A percentile compares a stretch with the other conserved stretches of the same genome.
phyloP scores from a whole-genome alignment of 2,888 invertebrate genomes.

The Apotomis capreana region DNA sequence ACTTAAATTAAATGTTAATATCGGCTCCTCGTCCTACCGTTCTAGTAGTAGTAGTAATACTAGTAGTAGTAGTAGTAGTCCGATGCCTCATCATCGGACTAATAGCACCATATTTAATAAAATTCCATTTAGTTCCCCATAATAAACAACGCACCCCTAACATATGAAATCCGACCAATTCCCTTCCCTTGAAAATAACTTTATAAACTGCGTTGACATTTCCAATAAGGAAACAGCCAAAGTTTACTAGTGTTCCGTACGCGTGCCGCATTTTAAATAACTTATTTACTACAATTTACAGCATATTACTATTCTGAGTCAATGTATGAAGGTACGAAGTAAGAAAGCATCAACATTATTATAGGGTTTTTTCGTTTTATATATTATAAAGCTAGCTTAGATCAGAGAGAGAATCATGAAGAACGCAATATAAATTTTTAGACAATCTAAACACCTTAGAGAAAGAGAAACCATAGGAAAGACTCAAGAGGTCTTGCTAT shows the following conservation, averaged over 20 bases:
- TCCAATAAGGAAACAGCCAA: conserved; percentile 6
- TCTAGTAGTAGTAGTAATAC: too few relatives aligned
- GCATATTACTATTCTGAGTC: neutral
- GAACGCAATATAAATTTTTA: neutral
- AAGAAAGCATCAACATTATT: neutral
- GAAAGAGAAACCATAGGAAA: too few relatives aligned
- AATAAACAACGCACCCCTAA: conserved; percentile 6
- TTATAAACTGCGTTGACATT: conserved; percentile 27
- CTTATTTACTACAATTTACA: neutral
- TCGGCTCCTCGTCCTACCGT: too few relatives aligned
- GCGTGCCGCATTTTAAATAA: conserved; percentile 9
- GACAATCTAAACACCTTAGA: neutral
- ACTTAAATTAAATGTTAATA: too few relatives aligned
- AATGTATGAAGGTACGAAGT: neutral
- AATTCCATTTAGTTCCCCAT: neutral
- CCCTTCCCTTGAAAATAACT: conserved; percentile 11
- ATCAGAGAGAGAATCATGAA: neutral
- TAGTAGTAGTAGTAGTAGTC: too few relatives aligned
- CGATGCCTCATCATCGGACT: too few relatives aligned
- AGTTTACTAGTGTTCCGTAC: conserved; percentile 11
- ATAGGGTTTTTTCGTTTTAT: neutral
- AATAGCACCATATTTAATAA: neutral
- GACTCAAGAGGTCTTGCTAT: too few relatives aligned
- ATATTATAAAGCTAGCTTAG: neutral
- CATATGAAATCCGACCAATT: conserved; percentile 2